Evolutionary conservation across 1,140 invertebrate genomes (phyloP), one percentile per base, ranked within the genome.

Genomic region (Pomacea maculata): DNA sequence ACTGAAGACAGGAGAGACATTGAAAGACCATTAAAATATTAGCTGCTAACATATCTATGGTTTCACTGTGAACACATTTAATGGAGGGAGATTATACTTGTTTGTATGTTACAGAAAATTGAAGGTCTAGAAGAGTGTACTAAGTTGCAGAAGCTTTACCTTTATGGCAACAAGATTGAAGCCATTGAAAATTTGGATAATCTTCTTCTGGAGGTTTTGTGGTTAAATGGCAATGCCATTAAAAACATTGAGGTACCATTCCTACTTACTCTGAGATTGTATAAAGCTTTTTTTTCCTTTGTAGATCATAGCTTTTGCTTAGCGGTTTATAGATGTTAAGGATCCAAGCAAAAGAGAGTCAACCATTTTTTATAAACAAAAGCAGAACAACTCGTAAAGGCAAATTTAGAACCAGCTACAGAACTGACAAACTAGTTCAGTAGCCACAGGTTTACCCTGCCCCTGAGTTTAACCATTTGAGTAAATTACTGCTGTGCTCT

Each of bases 201-300:
- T 65, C 79, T 91, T 7, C 82, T 87, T 14, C 81, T 91, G 12
- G 85, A 88, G 75, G 85, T 87, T 29, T 78, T 91, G 10, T 90
- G 88, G 89, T 77, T 91, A 25, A 90, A 89, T 80, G 84, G 85
- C 52, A 91, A 91, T 78, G 61, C 78, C 19, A 90, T 91, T 52
- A 81, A 70, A 21, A 83, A 85, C 57, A 89, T 91, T 75, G 87
- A 45, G 34, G 34, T 45, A 45, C 34, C 34, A 45, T 45, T 45
- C 34, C 2, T 45, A 45, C 34, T 4, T 45, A 45, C 34, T 45
- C 34, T 45, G 2, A 45, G 34, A 45, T 4, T 45, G 2, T 6
- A 25, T 25, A 25, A 25, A 25, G 25, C 25, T 25, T 25, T 25
- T 25, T 25, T 25, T 25, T 25, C 25, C 25, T 25, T 25, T 25